Evolutionary conservation across 2,113 vertebrate genomes (phyloP).

Genomic region (Geococcyx californianus): DNA sequence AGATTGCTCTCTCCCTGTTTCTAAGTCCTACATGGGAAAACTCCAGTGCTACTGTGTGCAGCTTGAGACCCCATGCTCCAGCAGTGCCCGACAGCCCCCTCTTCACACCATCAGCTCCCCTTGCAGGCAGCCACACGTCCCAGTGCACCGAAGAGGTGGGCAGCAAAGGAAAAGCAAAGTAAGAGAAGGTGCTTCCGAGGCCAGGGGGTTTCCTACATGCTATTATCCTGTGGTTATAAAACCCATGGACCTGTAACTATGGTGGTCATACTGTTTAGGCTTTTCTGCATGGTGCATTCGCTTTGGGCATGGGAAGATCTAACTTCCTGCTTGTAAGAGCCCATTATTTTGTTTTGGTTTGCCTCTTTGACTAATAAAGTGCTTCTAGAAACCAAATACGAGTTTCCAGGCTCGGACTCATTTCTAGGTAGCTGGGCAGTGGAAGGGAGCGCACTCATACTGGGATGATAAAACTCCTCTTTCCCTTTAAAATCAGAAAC

Average conservation of each 20-base stretch:
- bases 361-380: background rate
- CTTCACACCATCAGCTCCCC: accelerated
- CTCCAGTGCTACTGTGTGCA: accelerated
- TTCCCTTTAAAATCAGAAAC: conserved; percentile 61
- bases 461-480: conserved; percentile 39
- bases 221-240: accelerated
- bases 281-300: background rate
- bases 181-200: background rate
- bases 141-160: background rate
- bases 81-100: background rate
- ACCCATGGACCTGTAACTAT: background rate
- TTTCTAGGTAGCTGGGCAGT: background rate
- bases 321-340: background rate
- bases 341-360: background rate
- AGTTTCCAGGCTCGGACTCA: background rate
- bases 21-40: background rate
- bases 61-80: background rate
- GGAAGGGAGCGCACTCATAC: conserved; percentile 13
- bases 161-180: background rate
- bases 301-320: background rate
- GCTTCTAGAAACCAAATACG: background rate
- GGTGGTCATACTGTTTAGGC: background rate
- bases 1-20: background rate
- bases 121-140: accelerated
- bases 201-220: background rate